Conservation (phyloP, 2,888 invertebrate genomes). For the Tetragonisca angustula region DNA sequence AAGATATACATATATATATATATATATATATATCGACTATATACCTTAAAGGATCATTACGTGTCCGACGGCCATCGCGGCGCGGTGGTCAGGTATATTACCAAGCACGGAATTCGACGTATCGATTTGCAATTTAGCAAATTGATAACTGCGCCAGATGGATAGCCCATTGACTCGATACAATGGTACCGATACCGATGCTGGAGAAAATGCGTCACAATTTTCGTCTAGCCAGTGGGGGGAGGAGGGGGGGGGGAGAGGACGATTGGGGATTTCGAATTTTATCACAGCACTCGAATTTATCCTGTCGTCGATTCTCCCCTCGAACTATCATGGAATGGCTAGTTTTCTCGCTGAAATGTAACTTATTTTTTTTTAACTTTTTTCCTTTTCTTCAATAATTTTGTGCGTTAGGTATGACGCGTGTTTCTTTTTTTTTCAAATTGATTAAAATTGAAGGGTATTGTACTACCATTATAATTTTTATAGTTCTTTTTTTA, state of each 20-base stretch:
- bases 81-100: conserved; percentile 53
- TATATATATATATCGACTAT: conserved; percentile 28
- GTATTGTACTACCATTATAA: no score
- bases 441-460: no score
- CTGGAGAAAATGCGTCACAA: conserved; percentile 25
- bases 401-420: background rate
- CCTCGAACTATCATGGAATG: background rate
- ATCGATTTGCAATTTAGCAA: conserved; percentile 81
- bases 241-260: background rate
- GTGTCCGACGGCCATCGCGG: conserved; percentile 37
- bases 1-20: no score
- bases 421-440: background rate
- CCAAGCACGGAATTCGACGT: conserved; percentile 46
- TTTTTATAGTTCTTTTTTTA: no score
- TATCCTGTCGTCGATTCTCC: conserved; percentile 13
- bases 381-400: background rate
- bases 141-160: conserved; percentile 81
- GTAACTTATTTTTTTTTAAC: background rate
- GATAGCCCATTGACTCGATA: conserved; percentile 71
- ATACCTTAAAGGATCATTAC: conserved; percentile 49
- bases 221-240: background rate
- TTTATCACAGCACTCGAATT: conserved; percentile 41
- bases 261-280: conserved; percentile 59
- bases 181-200: conserved; percentile 45
- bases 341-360: background rate